Base-by-base conservation (phyloP, 2,888 invertebrate genomes). In the Tenthredo amoena region DNA sequence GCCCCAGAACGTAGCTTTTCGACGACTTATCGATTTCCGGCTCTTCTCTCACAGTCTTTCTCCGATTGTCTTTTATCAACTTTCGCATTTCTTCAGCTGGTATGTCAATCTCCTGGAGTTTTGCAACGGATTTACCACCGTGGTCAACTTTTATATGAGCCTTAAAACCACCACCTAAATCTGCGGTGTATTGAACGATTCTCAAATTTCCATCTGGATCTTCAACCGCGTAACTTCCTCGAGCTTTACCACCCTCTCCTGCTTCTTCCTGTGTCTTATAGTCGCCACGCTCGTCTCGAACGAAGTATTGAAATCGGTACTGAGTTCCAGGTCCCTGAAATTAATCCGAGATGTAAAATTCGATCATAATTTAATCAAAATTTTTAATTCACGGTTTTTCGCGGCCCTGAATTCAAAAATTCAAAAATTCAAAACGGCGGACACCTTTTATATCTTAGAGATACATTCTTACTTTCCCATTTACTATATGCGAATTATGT, bases 211-310 rank as follows among this genome's bases (percentile, higher is more conserved):
- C 90, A 21, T 89, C 89, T 9, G 91, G 89, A 71, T 91, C 89
- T 7, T 87, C 89, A 9, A 90, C 87, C 9, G 88, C 87, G 87
- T 90, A 90, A 15, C 87, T 87, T 10, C 89, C 89, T n/a, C 86
- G 85, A 18, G 90, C 89, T 72, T 86, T 86, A 43, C 88, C 89
- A 21, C 89, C 90, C n/a, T 88, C 87, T 15, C 88, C 88, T 7
- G 86, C 86, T 85, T 91, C 90, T 77, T 89, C 89, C 37, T 89
- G 90, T n/a, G 88, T 87, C 84, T 90, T 90, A 85, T 87, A 87
- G 55, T 90, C 88, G 40, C 87, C 88, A 9, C 85, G 86, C 47
- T 88, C 88, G 85, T 90, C 89, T 12, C 87, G 86, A 0, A 90
- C 88, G 55, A 85, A 88, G 84, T 91, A 90, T 26, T 87, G 84